These are phyloP conservation scores for Machimus atricapillus DNA, from an alignment of 2,888 invertebrate genomes.

Conservation along the genomic window DNA sequence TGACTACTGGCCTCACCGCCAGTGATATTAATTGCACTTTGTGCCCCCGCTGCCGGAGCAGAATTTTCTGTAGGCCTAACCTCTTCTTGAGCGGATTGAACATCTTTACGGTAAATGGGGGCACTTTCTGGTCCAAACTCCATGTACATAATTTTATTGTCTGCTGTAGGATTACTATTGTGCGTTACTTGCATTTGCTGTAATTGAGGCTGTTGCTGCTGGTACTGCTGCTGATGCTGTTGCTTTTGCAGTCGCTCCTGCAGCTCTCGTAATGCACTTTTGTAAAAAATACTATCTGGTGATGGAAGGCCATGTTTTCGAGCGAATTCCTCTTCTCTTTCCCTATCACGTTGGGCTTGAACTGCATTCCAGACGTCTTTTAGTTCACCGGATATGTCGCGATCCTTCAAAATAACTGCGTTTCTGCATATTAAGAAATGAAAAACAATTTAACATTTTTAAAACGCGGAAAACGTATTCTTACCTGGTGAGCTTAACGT, in stretches of 20 bases:
- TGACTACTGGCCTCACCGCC: constrained; percentile 41
- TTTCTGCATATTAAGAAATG: constrained; percentile 52
- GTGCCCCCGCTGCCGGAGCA: not conserved
- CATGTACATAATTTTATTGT: constrained; percentile 48
- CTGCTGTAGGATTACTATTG: constrained; percentile 28
- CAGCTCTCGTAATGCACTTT: constrained; percentile 43
- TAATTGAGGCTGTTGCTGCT: constrained; percentile 34
- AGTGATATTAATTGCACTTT: constrained; percentile 49
- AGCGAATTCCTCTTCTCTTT: constrained; percentile 60
- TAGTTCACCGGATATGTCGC: constrained; percentile 75
- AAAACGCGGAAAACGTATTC: constrained; percentile 33
- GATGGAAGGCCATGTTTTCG: constrained; percentile 56
- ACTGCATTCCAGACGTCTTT: constrained; percentile 79
- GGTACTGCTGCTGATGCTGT: constrained; percentile 50
- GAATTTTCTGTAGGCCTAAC: constrained; percentile 8
- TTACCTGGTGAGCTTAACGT: constrained; percentile 67
- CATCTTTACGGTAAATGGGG: not conserved
- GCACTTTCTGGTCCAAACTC: constrained; percentile 49
- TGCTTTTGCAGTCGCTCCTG: constrained; percentile 52
- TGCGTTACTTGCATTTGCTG: constrained; percentile 17
- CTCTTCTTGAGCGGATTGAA: constrained; percentile 28
- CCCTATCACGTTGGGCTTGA: constrained; percentile 64
- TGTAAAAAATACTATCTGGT: constrained; percentile 29
- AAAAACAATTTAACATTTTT: not conserved
- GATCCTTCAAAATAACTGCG: constrained; percentile 70